Evolutionary conservation across 2,113 vertebrate species (phyloP), one percentile per base, ranked within the genome.

Genomic region (Morone saxatilis): DNA sequence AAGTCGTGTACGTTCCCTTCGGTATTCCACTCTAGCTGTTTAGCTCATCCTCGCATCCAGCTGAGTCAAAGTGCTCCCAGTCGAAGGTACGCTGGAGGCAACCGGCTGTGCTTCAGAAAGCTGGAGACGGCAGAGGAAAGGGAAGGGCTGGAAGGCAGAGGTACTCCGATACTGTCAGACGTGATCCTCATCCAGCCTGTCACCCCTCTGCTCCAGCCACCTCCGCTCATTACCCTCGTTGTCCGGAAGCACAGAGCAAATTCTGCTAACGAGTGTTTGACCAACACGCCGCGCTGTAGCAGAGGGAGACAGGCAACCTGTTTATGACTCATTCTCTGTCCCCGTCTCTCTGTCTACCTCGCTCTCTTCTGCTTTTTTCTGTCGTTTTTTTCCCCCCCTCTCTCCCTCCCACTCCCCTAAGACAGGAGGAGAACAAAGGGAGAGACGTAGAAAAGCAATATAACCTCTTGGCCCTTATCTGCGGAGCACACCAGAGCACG

Each of bases 211-310:
- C 79, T 87, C 68, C 66, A 82, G 85, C 85, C 83, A 89, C 86
- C 71, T 80, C 84, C 78, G 78, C 80, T 90, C 86, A 90, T 93
- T 93, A 88, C 71, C 69, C 73, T 76, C n/a, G 43, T 45, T 59
- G 59, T 86, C 68, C 68, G 72, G 88, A 89, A 91, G 88, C 90
- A 81, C 78, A 50, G 62, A 83, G 67, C 78, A 78, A 90, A 91
- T 87, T 88, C 84, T 62, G 66, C 91, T 89, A 88, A 92, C 73
- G 68, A 88, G 83, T 86, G 88, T 93, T 93, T 91, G 93, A 94
- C 93, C 88, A 92, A 85, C 84, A 87, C 36, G 17, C 47, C 14
- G 11, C 36, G 51, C 78, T 66, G 67, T 78, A 59, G 73, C 78
- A 69, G 71, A 86, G 56, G 65, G 70, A 86, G 86, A 89, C 75